Conservation (phyloP, 2,888 invertebrate genomes). For the Chironomus riparius region DNA sequence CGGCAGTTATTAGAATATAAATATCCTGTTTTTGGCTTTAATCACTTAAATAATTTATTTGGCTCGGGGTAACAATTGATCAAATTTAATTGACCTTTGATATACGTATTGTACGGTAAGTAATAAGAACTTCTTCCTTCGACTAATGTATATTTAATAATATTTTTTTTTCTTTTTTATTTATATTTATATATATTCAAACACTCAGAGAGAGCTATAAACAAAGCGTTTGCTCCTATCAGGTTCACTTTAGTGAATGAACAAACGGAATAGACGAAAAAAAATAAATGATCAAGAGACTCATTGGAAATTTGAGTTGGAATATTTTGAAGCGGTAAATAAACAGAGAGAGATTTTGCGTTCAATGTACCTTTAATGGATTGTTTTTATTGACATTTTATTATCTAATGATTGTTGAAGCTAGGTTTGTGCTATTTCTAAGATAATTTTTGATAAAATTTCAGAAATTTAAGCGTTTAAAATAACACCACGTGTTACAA, state of each 20-base stretch:
- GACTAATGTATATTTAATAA: not conserved
- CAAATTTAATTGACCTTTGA: not conserved
- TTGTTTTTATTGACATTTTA: not conserved
- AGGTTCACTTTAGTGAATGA: not conserved
- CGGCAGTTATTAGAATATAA: not conserved
- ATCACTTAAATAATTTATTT: constrained; percentile 1
- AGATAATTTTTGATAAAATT: too few species aligned
- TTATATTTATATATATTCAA: not conserved
- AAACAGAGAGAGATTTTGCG: not conserved
- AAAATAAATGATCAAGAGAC: not conserved
- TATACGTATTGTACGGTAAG: not conserved
- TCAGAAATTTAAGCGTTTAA: too few species aligned
- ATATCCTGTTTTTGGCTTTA: not conserved
- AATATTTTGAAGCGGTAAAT: not conserved
- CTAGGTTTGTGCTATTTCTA: not conserved
- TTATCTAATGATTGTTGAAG: not conserved
- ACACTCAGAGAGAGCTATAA: not conserved
- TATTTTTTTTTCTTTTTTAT: too few species aligned
- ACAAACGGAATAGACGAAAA: not conserved
- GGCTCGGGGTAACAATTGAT: not conserved
- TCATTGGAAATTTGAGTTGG: not conserved
- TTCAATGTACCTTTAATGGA: not conserved
- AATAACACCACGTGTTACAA: too few species aligned
- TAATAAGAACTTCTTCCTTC: not conserved
- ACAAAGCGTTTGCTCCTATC: not conserved